phyloP scores from a whole-genome alignment of 2,113 vertebrate species.

The Thunnus maccoyii region DNA sequence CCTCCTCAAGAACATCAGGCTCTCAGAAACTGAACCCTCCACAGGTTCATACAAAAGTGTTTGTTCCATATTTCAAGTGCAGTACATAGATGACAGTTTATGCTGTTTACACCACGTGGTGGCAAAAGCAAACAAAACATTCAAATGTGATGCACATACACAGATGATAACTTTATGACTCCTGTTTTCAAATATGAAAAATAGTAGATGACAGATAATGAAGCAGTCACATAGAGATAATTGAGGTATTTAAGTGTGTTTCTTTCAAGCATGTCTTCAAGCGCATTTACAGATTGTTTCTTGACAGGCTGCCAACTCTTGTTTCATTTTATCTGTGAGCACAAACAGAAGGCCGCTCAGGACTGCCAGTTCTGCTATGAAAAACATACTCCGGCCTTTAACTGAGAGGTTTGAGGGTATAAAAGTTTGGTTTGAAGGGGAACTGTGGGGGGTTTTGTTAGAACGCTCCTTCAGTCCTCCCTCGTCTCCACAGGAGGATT shows the following conservation, averaged over 20 bases:
- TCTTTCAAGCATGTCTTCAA: constrained; percentile 4
- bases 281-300: constrained; percentile 25
- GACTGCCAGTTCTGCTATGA: constrained; percentile 45
- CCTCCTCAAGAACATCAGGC: constrained; percentile 32
- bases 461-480: constrained; percentile 6
- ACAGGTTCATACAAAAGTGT: not conserved
- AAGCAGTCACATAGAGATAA: constrained; percentile 28
- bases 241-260: constrained; percentile 28
- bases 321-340: constrained; percentile 43
- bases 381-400: constrained; percentile 71
- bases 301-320: constrained; percentile 44
- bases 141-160: not conserved
- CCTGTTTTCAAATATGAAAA: constrained; percentile 12
- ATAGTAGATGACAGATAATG: not conserved
- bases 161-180: not conserved
- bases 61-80: not conserved
- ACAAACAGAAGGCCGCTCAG: constrained; percentile 72
- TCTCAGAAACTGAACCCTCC: not conserved
- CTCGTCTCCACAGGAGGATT: constrained; percentile 10
- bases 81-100: too few relatives aligned
- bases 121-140: not conserved
- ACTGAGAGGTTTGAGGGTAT: not conserved
- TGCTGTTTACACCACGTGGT: not conserved
- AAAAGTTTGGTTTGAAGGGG: constrained; percentile 21
- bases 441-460: constrained; percentile 10